Conservation (phyloP, 2,113 vertebrate genomes). For the Larimichthys polyactis region DNA sequence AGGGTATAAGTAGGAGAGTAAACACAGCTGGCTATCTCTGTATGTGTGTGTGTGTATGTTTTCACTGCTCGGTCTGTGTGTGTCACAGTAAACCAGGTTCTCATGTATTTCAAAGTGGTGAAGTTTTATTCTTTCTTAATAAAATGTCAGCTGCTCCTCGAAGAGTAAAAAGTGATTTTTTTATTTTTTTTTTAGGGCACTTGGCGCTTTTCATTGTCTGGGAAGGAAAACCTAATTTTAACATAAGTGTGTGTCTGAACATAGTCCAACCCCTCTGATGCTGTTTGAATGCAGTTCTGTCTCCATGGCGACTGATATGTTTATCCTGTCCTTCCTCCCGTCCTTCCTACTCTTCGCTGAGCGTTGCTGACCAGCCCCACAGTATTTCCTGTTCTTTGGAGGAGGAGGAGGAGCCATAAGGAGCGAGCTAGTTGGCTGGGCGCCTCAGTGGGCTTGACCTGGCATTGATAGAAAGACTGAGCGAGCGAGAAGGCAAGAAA, state of each 20-base stretch:
- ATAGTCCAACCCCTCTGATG: conserved; percentile 13
- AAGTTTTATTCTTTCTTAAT: conserved; percentile 27
- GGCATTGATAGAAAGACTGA: conserved; percentile 71
- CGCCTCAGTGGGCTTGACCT: conserved; percentile 67
- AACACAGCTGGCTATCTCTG: conserved; percentile 73
- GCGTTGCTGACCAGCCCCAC: conserved; percentile 48
- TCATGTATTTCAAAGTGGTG: conserved; percentile 24
- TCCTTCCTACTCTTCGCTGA: conserved; percentile 50
- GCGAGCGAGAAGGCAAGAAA: conserved; percentile 59
- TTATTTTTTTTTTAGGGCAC: not conserved
- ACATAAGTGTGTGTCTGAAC: conserved; percentile 14
- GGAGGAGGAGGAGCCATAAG: conserved; percentile 65
- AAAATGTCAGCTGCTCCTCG: conserved; percentile 20
- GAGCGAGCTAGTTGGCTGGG: conserved; percentile 61
- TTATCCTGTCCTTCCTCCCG: conserved; percentile 54
- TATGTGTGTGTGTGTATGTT: conserved; percentile 34
- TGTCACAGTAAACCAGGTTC: conserved; percentile 25
- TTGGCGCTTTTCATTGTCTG: conserved; percentile 27
- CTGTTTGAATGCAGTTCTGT: conserved; percentile 48
- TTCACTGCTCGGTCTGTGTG: conserved; percentile 39
- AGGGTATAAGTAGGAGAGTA: conserved; percentile 59
- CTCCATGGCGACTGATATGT: conserved; percentile 65
- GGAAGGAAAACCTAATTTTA: conserved; percentile 22
- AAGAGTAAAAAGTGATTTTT: not conserved
- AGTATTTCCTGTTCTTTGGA: conserved; percentile 69